These are phyloP conservation scores for Temnothorax unifasciatus DNA, from an alignment of 2,888 invertebrate genomes.

Conservation along the genomic window DNA sequence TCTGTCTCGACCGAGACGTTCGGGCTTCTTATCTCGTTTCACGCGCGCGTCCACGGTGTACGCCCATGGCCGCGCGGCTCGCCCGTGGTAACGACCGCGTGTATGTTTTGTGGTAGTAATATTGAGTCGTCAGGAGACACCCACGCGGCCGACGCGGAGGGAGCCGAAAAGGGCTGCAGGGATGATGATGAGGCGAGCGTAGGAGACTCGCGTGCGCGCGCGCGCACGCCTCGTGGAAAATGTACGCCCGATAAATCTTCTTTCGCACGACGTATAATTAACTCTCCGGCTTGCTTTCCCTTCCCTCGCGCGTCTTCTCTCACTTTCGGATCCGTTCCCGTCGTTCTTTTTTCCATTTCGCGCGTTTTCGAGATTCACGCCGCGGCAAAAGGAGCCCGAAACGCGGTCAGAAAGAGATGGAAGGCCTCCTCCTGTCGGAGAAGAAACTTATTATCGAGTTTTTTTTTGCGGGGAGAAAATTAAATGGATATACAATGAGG, in stretches of 20 bases:
- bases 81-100: conserved; percentile 52
- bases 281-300: conserved; percentile 64
- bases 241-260: conserved; percentile 78
- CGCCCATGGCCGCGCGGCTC: conserved; percentile 6
- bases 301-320: conserved; percentile 46
- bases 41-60: conserved; percentile 34
- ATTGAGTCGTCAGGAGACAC: conserved; percentile 77
- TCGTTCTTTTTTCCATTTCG: conserved; percentile 14
- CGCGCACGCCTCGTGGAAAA: conserved; percentile 69
- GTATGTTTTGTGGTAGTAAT: conserved; percentile 66
- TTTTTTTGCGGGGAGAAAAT: conserved; percentile 4
- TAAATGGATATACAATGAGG: not conserved
- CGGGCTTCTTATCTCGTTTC: conserved; percentile 53
- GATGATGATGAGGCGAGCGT: conserved; percentile 37
- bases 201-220: conserved; percentile 28
- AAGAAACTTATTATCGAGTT: conserved; percentile 15
- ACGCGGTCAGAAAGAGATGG: not conserved
- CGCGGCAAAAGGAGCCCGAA: not conserved
- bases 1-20: conserved; percentile 16
- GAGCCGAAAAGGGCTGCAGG: conserved; percentile 40
- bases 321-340: conserved; percentile 1
- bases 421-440: not conserved
- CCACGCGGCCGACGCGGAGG: conserved; percentile 62
- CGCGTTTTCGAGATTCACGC: conserved; percentile 40
- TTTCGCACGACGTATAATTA: conserved; percentile 80